Evolutionary conservation across 1,140 invertebrate species (phyloP), one percentile per base, ranked within the genome.

Genomic region (Lepidotrigona ventralis): DNA sequence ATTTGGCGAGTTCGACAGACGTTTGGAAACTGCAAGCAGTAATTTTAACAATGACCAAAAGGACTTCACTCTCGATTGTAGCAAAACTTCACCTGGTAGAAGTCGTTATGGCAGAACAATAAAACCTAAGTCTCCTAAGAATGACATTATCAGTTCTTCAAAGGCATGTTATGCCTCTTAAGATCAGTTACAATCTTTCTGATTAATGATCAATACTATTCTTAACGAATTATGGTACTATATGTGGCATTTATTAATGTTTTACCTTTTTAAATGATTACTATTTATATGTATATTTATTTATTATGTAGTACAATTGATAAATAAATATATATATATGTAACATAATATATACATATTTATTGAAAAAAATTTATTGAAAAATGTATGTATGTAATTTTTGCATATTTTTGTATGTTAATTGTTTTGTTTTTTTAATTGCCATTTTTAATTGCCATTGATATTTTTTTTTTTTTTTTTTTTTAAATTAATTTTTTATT

Each of bases 21-120:
- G 73, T 33, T 29, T 72, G 12, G 39, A 51, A 2, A 21, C 46
- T n/a, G 56, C 63, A 11, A 71, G 8, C 71, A 78, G 60, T 39
- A 29, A 74, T 15, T 69, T 29, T 4, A 29, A 71, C 1, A 51
- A 88, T 63, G 71, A 21, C 12, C 60, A 51, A 53, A 85, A 86
- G n/a, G 56, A 60, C 4, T 56, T 63, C 0, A 26, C 26, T 58
- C 21, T 21, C 6, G 54, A 83, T n/a, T 79, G 0, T 39, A 83
- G 46, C 46, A 79, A 58, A 14, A 73, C 5, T 39, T 60, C 56
- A 19, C 74, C 78, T 15, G 68, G 76, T 56, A 85, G 46, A 63
- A 89, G 88, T 68, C 88, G 88, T 79, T 89, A 89, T 66, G 88
- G 88, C 21, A 89, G 88, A 79, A 81, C 54, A 9, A 87, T 89